Conservation (phyloP, 1,140 invertebrate genomes). For the Caenorhabditis tropicalis region DNA sequence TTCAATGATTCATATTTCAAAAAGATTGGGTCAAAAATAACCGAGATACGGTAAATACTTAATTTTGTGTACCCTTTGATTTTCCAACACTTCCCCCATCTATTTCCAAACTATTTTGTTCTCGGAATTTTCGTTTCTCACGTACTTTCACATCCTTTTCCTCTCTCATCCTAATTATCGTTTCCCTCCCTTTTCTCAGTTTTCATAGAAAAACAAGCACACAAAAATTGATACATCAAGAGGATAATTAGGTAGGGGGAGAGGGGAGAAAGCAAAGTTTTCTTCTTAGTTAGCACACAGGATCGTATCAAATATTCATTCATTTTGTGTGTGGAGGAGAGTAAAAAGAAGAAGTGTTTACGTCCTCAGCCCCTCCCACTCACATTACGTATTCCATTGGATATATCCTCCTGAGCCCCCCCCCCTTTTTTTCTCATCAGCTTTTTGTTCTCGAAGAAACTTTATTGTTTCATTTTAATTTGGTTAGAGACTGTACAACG, state of each 20-base stretch:
- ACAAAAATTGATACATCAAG: background rate
- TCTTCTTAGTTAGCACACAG: background rate
- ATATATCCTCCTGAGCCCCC: background rate
- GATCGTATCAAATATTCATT: constrained; percentile 39
- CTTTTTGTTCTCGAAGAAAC: background rate
- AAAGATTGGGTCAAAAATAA: too few relatives aligned
- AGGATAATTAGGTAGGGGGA: background rate
- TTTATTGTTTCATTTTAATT: too few relatives aligned
- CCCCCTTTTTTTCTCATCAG: background rate
- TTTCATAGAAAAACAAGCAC: background rate
- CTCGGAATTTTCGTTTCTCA: background rate
- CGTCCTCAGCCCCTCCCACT: constrained; percentile 5
- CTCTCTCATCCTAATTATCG: background rate
- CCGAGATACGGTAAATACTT: too few relatives aligned
- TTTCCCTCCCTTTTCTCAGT: background rate
- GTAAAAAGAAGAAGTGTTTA: constrained; percentile 32
- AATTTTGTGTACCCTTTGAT: too few relatives aligned
- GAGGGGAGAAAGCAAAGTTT: background rate
- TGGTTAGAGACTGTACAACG: too few relatives aligned
- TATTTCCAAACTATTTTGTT: background rate
- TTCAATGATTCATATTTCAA: too few relatives aligned
- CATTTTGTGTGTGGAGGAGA: background rate
- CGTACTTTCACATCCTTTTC: background rate
- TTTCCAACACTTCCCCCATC: background rate
- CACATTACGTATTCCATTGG: constrained; percentile 38